Evolutionary conservation across 2,797 vertebrate genomes (phyloP).

Genomic region (Leptoclinus maculatus): DNA sequence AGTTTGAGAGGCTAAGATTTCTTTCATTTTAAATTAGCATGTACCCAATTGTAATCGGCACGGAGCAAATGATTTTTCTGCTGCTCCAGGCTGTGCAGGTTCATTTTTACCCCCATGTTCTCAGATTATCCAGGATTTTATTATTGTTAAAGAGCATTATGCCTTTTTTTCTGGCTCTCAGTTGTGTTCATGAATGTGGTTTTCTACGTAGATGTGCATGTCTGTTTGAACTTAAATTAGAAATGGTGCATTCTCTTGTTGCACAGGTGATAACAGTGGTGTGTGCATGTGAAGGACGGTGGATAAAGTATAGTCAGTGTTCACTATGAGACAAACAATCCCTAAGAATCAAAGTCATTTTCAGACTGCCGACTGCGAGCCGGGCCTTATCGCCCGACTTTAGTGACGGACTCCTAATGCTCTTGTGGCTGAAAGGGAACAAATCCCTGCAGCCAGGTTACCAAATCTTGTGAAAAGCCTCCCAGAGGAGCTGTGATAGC

Average conservation of each 20-base stretch:
- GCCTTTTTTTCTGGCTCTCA: neutral
- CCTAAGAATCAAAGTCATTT: constrained; percentile 11
- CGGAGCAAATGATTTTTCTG: neutral
- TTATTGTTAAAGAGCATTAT: neutral
- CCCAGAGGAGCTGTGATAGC: constrained; percentile 13
- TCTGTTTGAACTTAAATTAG: neutral
- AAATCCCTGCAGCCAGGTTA: constrained; percentile 29
- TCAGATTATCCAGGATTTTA: neutral
- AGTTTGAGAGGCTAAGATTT: neutral
- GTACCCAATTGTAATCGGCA: constrained; percentile 11
- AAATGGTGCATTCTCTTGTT: neutral
- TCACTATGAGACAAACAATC: neutral
- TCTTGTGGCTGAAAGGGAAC: constrained; percentile 18
- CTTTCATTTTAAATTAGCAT: constrained; percentile 23
- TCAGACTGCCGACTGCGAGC: neutral
- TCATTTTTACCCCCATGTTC: neutral
- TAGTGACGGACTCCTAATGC: constrained; percentile 15
- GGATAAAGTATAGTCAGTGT: neutral
- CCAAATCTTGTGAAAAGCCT: constrained; percentile 22
- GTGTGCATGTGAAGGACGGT: neutral
- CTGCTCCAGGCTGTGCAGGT: neutral
- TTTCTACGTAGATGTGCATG: neutral
- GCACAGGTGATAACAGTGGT: neutral
- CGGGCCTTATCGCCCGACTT: constrained; percentile 3
- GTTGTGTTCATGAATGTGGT: neutral